These are phyloP conservation scores for Nansenia antarctica DNA, from an alignment of 2,113 vertebrate species.

Conservation along the genomic window DNA sequence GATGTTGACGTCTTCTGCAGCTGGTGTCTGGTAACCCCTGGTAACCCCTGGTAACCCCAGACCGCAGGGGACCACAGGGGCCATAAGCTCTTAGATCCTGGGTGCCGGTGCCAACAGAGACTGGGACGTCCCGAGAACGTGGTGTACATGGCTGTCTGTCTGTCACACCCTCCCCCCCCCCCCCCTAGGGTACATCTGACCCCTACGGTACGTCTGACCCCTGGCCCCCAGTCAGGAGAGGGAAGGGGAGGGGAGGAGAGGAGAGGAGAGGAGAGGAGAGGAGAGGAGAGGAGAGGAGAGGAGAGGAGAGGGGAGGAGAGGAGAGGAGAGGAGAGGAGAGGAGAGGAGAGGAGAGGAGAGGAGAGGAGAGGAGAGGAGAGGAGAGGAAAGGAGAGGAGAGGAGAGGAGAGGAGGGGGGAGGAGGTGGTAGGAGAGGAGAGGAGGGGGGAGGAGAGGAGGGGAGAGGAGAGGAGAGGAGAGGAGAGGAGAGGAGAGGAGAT, in stretches of 20 bases:
- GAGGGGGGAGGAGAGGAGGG: not conserved
- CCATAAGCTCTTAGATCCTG: too few relatives aligned
- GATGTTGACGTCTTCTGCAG: constrained; percentile 26
- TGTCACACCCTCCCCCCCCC: too few relatives aligned
- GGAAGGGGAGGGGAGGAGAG: not conserved
- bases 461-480: not conserved
- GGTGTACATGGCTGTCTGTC: too few relatives aligned
- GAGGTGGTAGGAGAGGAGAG: not conserved
- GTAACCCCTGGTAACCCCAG: constrained; percentile 31
- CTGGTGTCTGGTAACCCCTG: constrained; percentile 30
- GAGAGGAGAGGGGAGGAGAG: not conserved
- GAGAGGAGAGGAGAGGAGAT: not conserved
- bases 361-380: not conserved
- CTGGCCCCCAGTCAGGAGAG: not conserved
- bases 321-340: not conserved
- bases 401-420: constrained; percentile 11
- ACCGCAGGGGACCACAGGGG: constrained; percentile 4
- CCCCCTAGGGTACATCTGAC: too few relatives aligned
- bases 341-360: not conserved
- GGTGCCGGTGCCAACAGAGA: too few relatives aligned
- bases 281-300: not conserved
- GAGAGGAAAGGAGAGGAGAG: constrained; percentile 2
- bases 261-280: not conserved
- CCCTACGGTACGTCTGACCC: too few relatives aligned
- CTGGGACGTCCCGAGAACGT: too few relatives aligned